phyloP scores from a whole-genome alignment of 2,797 vertebrate genomes.

The Semotilus atromaculatus region DNA sequence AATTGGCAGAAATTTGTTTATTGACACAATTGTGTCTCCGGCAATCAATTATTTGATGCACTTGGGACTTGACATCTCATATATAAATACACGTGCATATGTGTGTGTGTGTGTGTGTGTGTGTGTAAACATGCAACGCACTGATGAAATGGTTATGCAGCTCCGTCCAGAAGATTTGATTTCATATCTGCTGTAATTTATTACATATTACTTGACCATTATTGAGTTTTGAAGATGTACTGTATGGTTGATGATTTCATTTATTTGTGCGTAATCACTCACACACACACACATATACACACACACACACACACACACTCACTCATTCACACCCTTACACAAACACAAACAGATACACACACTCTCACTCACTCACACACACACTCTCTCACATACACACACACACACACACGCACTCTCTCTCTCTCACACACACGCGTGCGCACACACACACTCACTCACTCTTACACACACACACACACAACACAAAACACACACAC shows the following conservation, averaged over 20 bases:
- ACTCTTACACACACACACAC: too few relatives aligned
- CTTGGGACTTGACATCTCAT: constrained; percentile 31
- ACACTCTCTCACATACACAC: too few relatives aligned
- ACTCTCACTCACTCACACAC: too few relatives aligned
- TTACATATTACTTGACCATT: background rate
- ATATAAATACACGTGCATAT: background rate
- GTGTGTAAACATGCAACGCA: background rate
- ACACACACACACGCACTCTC: too few relatives aligned
- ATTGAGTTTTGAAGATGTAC: background rate
- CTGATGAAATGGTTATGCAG: background rate
- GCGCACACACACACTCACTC: too few relatives aligned
- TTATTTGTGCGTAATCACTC: background rate
- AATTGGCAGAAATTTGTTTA: background rate
- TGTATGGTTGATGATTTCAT: constrained; percentile 17
- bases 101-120: background rate
- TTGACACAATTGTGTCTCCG: background rate
- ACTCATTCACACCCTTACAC: background rate
- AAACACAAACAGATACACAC: too few relatives aligned
- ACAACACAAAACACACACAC: too few relatives aligned
- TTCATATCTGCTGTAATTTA: constrained; percentile 1
- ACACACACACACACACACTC: too few relatives aligned
- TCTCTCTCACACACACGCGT: too few relatives aligned
- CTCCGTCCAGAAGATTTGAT: constrained; percentile 11
- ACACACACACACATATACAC: background rate
- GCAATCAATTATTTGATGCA: constrained; percentile 28